Base-by-base conservation (phyloP, 2,797 vertebrate genomes). In the Pipistrellus nathusii region DNA sequence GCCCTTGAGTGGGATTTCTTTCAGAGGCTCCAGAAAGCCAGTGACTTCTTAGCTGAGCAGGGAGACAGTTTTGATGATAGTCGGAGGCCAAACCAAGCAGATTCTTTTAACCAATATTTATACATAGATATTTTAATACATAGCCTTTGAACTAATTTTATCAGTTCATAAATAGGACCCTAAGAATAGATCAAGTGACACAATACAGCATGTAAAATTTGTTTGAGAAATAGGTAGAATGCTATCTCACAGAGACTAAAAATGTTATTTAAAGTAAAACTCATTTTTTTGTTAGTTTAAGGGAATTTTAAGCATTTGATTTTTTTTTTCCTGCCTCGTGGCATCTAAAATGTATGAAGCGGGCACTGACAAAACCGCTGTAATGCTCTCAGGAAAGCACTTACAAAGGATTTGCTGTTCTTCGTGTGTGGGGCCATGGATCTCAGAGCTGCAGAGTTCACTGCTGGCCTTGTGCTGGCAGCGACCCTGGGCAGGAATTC, bases 331-430 rank as follows among this genome's bases (percentile, higher is more conserved):
- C 78, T 90, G 68, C 77, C 69, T 51, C 1, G 0, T 53, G 55
- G 68, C 91, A 71, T 73, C 25, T 87, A 86, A 93, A 92, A 92
- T 83, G 53, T n/a, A 55, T n/a, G 18, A 73, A 78, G 55, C 12
- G 76, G 44, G 23, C 62, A 38, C 55, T 2, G 4, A 46, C 51
- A 38, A 90, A 95, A 93, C 80, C 41, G 21, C 69, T 38, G 73
- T 66, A 94, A 35, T 20, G 41, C 75, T 59, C 69, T 68, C 15
- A 1, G 85, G 81, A 87, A 68, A 48, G 76, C n/a, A 41, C 72
- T 44, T 59, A 91, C 89, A 91, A 80, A 95, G 87, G 51, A 4
- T 83, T 72, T 64, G 78, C 91, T 96, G 64, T 96, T 95, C 76
- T 75, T 73, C 4, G 0, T 41, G 21, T 92, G 57, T 46, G 77